Percentiles rank a stretch among this genome's conserved stretches.
Conservation (phyloP, 2,113 vertebrate species). For the Gambusia holbrooki region DNA sequence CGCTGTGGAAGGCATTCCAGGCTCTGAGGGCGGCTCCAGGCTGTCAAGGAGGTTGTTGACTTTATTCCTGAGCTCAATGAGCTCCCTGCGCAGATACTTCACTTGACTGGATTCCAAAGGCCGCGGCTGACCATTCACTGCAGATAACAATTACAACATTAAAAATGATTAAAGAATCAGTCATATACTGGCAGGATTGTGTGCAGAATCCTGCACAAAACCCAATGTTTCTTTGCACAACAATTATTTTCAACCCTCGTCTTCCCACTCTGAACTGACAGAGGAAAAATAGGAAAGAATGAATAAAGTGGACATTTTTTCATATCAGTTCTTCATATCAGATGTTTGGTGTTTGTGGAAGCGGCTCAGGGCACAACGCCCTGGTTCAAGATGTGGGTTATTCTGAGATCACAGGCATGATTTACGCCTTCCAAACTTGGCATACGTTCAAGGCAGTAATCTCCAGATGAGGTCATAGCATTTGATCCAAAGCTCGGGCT, state of each 20-base stretch:
- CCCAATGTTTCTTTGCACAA: neutral
- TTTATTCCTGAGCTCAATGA: conserved; percentile 98
- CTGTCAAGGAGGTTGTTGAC: conserved; percentile 95
- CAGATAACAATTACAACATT: conserved; percentile 29
- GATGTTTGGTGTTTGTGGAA: no score
- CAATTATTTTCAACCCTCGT: neutral
- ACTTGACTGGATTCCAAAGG: conserved; percentile 98
- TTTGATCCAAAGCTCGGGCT: no score
- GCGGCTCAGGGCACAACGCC: no score
- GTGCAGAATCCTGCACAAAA: neutral
- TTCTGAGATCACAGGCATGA: neutral
- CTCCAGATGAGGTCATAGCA: no score
- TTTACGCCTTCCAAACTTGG: neutral
- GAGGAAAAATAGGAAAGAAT: neutral
- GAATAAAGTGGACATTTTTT: neutral
- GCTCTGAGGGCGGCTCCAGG: conserved; percentile 92
- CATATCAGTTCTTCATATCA: neutral
- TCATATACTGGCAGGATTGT: neutral
- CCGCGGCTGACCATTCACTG: conserved; percentile 96
- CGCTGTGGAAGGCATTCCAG: conserved; percentile 84
- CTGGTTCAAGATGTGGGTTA: no score
- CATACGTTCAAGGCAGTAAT: no score
- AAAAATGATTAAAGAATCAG: neutral
- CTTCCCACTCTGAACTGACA: neutral
- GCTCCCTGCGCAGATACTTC: conserved; percentile 94